Conservation (phyloP, 2,888 invertebrate species). For the Rhagophthalmus giganteus region DNA sequence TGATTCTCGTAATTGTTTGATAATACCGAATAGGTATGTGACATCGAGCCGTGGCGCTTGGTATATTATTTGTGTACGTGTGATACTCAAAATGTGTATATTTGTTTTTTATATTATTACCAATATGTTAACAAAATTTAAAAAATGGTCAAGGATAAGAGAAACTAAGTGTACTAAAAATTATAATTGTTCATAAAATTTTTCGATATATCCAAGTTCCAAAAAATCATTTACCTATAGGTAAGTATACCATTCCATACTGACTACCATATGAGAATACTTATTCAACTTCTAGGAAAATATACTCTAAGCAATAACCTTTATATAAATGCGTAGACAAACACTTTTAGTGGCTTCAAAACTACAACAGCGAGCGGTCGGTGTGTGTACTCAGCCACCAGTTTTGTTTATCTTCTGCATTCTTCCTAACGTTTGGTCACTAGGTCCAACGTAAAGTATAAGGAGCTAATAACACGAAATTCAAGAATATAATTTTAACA, state of each 20-base stretch:
- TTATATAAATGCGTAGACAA: constrained; percentile 50
- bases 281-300: constrained; percentile 29
- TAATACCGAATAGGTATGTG: not conserved
- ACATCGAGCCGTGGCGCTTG: not conserved
- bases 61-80: not conserved
- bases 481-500: too few species aligned
- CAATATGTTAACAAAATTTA: not conserved
- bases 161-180: too few species aligned
- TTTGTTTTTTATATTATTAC: not conserved
- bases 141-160: not conserved
- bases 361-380: constrained; percentile 47
- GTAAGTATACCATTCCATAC: too few species aligned
- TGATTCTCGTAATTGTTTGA: not conserved
- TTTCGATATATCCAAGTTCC: too few species aligned
- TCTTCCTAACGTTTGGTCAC: constrained; percentile 41
- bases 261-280: not conserved
- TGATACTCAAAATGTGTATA: not conserved
- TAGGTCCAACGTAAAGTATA: constrained; percentile 22
- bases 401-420: constrained; percentile 46
- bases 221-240: too few species aligned
- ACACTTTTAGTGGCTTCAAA: constrained; percentile 53
- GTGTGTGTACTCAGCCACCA: constrained; percentile 47
- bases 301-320: constrained; percentile 46
- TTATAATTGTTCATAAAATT: too few species aligned
- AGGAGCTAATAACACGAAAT: constrained; percentile 15